Conservation (phyloP, 2,888 invertebrate species). For the Odontothrips loti region DNA sequence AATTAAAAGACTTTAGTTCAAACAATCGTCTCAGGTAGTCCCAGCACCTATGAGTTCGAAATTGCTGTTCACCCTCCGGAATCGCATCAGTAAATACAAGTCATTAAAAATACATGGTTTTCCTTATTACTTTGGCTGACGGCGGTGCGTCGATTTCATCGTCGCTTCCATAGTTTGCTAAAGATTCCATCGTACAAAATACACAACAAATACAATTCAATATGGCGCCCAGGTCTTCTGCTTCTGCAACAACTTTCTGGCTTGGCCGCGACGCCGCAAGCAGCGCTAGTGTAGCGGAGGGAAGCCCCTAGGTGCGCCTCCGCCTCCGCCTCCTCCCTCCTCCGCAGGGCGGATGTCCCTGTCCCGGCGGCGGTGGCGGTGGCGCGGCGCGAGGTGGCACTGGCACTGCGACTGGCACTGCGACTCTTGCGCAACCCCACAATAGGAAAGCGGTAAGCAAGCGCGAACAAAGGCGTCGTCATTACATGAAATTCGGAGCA, state of each 20-base stretch:
- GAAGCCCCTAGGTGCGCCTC: not conserved
- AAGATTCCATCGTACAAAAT: slow-evolving; percentile 60
- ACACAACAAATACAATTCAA: not conserved
- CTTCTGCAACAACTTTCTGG: not conserved
- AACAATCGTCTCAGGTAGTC: too few species aligned
- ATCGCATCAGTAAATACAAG: not conserved
- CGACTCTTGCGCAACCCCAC: slow-evolving; percentile 12
- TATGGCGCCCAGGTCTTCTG: slow-evolving; percentile 4
- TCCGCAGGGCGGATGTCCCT: not conserved
- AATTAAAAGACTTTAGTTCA: too few species aligned
- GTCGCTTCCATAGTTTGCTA: slow-evolving; percentile 73
- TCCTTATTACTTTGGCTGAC: slow-evolving; percentile 44
- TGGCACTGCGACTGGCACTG: too few species aligned
- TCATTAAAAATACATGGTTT: not conserved
- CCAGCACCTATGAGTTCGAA: not conserved
- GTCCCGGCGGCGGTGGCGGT: not conserved
- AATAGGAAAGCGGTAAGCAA: slow-evolving; percentile 26
- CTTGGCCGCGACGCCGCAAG: too few species aligned
- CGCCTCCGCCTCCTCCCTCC: not conserved
- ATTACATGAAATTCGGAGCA: slow-evolving; percentile 26
- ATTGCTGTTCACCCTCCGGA: not conserved
- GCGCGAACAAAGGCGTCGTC: slow-evolving; percentile 25
- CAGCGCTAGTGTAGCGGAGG: not conserved
- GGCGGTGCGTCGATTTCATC: slow-evolving; percentile 60
- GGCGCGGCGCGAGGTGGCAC: not conserved